These are phyloP conservation scores for Parus major DNA, from an alignment of 2,113 vertebrate species.

Conservation along the genomic window DNA sequence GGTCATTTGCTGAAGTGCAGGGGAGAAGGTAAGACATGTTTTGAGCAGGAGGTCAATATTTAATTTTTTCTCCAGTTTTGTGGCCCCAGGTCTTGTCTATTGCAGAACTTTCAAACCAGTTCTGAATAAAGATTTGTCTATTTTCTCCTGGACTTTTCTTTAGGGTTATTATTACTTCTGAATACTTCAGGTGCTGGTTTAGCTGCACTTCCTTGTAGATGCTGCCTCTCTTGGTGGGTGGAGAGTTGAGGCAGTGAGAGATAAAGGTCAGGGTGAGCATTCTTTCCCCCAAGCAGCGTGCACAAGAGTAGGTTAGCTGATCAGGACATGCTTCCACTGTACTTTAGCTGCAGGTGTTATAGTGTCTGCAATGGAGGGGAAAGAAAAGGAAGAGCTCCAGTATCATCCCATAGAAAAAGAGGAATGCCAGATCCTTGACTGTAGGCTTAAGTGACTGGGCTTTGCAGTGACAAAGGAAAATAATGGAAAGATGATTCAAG, in stretches of 20 bases:
- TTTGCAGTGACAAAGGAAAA: not conserved
- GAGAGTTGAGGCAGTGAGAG: not conserved
- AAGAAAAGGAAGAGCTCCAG: not conserved
- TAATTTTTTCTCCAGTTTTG: not conserved
- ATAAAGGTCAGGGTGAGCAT: not conserved
- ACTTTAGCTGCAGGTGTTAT: not conserved
- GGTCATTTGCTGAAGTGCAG: not conserved
- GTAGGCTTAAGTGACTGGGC: not conserved
- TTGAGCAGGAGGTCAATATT: not conserved
- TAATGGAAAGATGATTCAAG: not conserved
- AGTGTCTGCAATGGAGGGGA: accelerated
- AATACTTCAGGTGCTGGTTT: not conserved
- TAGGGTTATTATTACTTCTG: not conserved
- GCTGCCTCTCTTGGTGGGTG: not conserved
- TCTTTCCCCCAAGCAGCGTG: not conserved
- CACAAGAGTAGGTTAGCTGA: not conserved
- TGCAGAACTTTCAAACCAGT: not conserved
- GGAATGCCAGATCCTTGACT: not conserved
- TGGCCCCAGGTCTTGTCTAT: not conserved
- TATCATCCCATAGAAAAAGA: not conserved
- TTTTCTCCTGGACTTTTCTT: not conserved
- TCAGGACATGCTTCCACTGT: not conserved
- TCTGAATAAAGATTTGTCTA: not conserved
- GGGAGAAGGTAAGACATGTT: not conserved
- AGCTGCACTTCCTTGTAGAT: not conserved